phyloP scores from a whole-genome alignment of 1,140 invertebrate genomes.

The Luehdorfia chinensis region DNA sequence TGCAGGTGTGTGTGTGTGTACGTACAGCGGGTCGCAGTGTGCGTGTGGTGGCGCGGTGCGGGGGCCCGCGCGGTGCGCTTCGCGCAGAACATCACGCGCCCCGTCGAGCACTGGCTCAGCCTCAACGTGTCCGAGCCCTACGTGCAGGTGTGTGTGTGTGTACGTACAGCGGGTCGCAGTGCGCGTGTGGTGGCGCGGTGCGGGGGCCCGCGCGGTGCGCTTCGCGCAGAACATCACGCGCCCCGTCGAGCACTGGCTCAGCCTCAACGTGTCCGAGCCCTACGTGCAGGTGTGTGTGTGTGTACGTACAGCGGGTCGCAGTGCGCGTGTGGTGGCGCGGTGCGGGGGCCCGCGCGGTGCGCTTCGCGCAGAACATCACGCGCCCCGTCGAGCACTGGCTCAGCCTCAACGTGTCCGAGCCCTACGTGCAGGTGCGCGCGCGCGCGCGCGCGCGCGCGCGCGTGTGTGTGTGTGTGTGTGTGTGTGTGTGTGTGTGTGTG shows the following conservation, averaged over 20 bases:
- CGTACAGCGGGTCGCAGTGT: conserved; percentile 31
- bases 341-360: conserved; percentile 30
- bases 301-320: conserved; percentile 27
- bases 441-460: too few relatives aligned
- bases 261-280: conserved; percentile 29
- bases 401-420: conserved; percentile 29
- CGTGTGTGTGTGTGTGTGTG: too few relatives aligned
- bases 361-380: conserved; percentile 58
- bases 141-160: too few relatives aligned
- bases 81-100: conserved; percentile 55
- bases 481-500: too few relatives aligned
- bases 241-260: conserved; percentile 46
- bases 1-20: too few relatives aligned
- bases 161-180: conserved; percentile 33
- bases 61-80: conserved; percentile 37
- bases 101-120: conserved; percentile 44
- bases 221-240: conserved; percentile 59
- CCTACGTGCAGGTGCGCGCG: conserved; percentile 37
- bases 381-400: conserved; percentile 48
- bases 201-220: conserved; percentile 31
- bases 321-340: conserved; percentile 40
- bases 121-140: conserved; percentile 30
- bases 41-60: conserved; percentile 33
- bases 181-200: conserved; percentile 34
- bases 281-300: conserved; percentile 44